Conservation (phyloP, 2,888 invertebrate genomes). For the Meiosimyza decipiens region DNA sequence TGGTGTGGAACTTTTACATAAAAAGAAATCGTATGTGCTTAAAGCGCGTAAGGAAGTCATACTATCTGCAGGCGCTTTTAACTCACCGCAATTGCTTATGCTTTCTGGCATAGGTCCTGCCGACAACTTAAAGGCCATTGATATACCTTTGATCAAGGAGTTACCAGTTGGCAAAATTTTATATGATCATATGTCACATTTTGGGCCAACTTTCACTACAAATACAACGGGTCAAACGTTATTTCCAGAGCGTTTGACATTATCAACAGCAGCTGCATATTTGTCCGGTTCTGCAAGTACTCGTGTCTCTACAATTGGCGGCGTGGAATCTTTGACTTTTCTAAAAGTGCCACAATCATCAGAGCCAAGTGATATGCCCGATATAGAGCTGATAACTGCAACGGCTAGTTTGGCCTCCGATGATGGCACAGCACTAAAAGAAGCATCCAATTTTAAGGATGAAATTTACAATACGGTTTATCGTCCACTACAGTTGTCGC, state of each 20-base stretch:
- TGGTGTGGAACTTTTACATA: constrained; percentile 75
- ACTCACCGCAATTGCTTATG: constrained; percentile 91
- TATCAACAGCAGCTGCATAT: constrained; percentile 48
- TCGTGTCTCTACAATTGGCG: constrained; percentile 70
- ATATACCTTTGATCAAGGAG: constrained; percentile 72
- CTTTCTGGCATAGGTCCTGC: constrained; percentile 78
- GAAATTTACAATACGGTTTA: constrained; percentile 71
- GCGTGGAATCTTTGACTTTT: constrained; percentile 76
- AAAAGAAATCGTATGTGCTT: constrained; percentile 68
- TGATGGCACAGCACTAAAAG: constrained; percentile 69
- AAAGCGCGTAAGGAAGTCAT: constrained; percentile 83
- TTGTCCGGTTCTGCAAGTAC: constrained; percentile 63
- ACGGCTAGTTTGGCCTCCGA: constrained; percentile 75
- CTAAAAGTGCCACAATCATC: constrained; percentile 71
- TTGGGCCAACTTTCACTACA: constrained; percentile 63
- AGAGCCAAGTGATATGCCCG: constrained; percentile 73
- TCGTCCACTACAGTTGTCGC: constrained; percentile 68
- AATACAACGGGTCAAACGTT: constrained; percentile 57
- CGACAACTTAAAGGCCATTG: constrained; percentile 69
- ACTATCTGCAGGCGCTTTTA: constrained; percentile 86
- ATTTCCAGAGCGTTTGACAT: constrained; percentile 38
- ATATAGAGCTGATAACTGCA: constrained; percentile 75
- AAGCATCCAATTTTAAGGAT: constrained; percentile 71
- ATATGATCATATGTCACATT: constrained; percentile 70
- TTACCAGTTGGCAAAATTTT: constrained; percentile 76